Evolutionary conservation across 2,113 vertebrate genomes (phyloP).

Genomic region (human): DNA sequence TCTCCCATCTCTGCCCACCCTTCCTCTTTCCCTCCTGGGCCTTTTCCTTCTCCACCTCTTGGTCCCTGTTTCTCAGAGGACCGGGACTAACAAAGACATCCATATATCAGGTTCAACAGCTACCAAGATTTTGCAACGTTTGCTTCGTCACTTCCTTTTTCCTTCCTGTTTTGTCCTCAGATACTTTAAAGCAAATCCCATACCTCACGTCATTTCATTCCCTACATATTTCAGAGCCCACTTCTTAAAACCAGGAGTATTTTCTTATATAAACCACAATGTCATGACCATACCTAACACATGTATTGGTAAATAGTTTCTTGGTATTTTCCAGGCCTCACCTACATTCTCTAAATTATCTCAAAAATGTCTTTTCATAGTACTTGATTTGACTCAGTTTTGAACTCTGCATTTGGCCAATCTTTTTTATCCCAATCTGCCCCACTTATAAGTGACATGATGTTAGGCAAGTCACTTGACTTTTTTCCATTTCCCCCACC

Average conservation of each 20-base stretch:
- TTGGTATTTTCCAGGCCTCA: neutral
- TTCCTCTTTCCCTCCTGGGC: neutral
- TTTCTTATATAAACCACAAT: neutral
- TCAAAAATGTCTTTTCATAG: neutral
- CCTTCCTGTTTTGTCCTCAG: neutral
- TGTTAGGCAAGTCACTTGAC: neutral
- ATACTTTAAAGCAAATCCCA: neutral
- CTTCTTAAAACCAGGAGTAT: neutral
- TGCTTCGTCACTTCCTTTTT: neutral
- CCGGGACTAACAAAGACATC: neutral
- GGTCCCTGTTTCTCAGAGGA: neutral
- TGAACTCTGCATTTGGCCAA: neutral
- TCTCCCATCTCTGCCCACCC: neutral
- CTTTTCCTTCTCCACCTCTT: neutral
- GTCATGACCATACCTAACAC: neutral
- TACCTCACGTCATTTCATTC: neutral
- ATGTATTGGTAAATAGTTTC: neutral
- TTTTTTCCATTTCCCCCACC: neutral
- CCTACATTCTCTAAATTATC: neutral
- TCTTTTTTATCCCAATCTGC: neutral
- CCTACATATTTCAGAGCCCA: neutral
- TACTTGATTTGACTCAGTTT: neutral
- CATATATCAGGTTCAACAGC: neutral
- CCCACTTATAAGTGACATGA: neutral
- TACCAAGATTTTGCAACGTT: neutral